phyloP scores from a whole-genome alignment of 1,140 invertebrate genomes.

The Nylanderia fulva region DNA sequence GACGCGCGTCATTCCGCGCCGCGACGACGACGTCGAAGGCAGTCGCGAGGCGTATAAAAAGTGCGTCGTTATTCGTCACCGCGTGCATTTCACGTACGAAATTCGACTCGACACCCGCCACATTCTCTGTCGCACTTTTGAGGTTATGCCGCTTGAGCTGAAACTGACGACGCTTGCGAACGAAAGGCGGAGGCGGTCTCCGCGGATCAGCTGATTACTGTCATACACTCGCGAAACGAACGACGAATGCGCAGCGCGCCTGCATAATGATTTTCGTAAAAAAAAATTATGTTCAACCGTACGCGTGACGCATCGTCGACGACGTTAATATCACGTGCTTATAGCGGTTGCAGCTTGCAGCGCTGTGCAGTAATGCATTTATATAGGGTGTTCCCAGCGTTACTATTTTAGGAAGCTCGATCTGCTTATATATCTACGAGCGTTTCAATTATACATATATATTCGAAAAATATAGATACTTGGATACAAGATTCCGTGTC shows the following conservation, averaged over 20 bases:
- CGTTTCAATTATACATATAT: not conserved
- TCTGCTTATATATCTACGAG: too few species aligned
- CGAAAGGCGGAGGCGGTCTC: not conserved
- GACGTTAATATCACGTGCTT: conserved; percentile 28
- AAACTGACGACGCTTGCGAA: not conserved
- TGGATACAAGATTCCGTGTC: not conserved
- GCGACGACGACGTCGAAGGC: not conserved
- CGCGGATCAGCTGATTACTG: not conserved
- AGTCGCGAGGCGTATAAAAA: too few species aligned
- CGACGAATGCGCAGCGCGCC: not conserved
- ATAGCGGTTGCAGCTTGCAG: not conserved
- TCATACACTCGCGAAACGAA: not conserved
- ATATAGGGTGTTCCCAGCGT: not conserved
- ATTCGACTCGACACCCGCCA: not conserved
- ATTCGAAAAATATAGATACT: not conserved
- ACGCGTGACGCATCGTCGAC: not conserved
- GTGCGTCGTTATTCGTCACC: too few species aligned
- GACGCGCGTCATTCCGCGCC: conserved; percentile 1
- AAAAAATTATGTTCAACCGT: not conserved
- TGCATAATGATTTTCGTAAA: not conserved
- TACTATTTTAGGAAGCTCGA: not conserved
- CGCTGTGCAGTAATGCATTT: not conserved
- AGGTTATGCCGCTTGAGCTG: conserved; percentile 19
- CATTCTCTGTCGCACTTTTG: not conserved
- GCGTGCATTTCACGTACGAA: too few species aligned